Conservation (phyloP, 2,888 invertebrate genomes). For the Cryptus viduatorius region DNA sequence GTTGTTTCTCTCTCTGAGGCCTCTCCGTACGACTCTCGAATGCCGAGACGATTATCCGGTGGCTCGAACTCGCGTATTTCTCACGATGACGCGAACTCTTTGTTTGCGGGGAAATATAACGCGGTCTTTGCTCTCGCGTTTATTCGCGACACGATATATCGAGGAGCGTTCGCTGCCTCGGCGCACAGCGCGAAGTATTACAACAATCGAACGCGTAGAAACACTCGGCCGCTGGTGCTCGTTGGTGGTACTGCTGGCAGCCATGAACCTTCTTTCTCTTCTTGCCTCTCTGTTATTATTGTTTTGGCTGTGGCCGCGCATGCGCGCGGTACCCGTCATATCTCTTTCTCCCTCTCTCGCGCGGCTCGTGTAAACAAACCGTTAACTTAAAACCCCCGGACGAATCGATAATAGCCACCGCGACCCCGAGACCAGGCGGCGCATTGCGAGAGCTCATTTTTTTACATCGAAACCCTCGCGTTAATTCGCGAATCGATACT, state of each 20-base stretch:
- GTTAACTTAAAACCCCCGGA: constrained; percentile 82
- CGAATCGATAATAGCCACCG: constrained; percentile 81
- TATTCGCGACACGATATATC: not conserved
- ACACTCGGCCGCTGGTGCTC: constrained; percentile 51
- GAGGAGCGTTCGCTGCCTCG: not conserved
- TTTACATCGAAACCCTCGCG: not conserved
- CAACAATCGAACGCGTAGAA: constrained; percentile 7
- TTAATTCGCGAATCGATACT: not conserved
- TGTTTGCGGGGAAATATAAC: not conserved
- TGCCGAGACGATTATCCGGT: not conserved
- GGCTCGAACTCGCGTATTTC: not conserved
- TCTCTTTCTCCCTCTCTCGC: constrained; percentile 59
- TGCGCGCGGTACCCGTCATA: constrained; percentile 75
- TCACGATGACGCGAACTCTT: not conserved
- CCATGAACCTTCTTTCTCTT: constrained; percentile 77
- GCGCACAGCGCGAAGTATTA: constrained; percentile 4
- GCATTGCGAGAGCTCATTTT: constrained; percentile 21
- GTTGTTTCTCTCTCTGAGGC: not conserved
- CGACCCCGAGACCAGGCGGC: constrained; percentile 63
- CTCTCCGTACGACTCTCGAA: not conserved
- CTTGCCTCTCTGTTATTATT: constrained; percentile 81
- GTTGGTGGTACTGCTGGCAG: constrained; percentile 71
- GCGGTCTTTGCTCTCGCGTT: not conserved
- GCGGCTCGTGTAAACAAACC: constrained; percentile 83
- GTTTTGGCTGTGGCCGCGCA: constrained; percentile 82